A percentile compares a stretch with the other conserved stretches of the same genome.
These are phyloP conservation scores for Morpho deidamia DNA, from an alignment of 2,888 invertebrate species.

Conservation along the genomic window DNA sequence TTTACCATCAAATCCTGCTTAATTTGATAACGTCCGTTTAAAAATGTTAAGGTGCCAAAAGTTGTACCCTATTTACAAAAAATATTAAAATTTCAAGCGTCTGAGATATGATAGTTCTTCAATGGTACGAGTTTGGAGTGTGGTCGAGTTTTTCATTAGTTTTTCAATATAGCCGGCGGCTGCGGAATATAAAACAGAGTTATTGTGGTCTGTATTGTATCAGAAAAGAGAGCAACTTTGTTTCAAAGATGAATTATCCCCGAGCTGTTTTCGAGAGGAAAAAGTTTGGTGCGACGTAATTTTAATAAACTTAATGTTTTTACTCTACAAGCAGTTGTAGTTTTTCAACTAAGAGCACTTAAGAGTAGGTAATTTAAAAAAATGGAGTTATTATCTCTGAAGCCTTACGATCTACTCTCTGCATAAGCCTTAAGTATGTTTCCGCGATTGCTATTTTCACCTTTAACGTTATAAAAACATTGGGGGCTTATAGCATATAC, in stretches of 20 bases:
- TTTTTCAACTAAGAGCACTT: too few relatives aligned
- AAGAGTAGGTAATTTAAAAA: too few relatives aligned
- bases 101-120: slow-evolving; percentile 30
- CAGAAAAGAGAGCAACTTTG: slow-evolving; percentile 16
- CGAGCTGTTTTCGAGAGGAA: slow-evolving; percentile 1
- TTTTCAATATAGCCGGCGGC: slow-evolving; percentile 28
- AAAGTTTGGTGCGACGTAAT: background rate
- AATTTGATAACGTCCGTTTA: too few relatives aligned
- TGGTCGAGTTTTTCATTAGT: slow-evolving; percentile 29
- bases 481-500: too few relatives aligned
- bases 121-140: slow-evolving; percentile 27
- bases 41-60: too few relatives aligned
- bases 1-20: too few relatives aligned
- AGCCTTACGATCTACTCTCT: too few relatives aligned
- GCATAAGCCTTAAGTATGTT: too few relatives aligned
- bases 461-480: too few relatives aligned
- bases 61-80: background rate
- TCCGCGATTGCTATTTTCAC: too few relatives aligned
- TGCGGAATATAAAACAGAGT: slow-evolving; percentile 14
- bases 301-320: background rate
- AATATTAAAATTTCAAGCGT: slow-evolving; percentile 16
- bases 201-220: slow-evolving; percentile 14
- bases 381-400: too few relatives aligned
- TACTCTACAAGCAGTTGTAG: too few relatives aligned
- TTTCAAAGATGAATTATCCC: slow-evolving; percentile 7